Base-by-base conservation (phyloP, 2,113 vertebrate genomes). In the Petrocephalus zakoni region DNA sequence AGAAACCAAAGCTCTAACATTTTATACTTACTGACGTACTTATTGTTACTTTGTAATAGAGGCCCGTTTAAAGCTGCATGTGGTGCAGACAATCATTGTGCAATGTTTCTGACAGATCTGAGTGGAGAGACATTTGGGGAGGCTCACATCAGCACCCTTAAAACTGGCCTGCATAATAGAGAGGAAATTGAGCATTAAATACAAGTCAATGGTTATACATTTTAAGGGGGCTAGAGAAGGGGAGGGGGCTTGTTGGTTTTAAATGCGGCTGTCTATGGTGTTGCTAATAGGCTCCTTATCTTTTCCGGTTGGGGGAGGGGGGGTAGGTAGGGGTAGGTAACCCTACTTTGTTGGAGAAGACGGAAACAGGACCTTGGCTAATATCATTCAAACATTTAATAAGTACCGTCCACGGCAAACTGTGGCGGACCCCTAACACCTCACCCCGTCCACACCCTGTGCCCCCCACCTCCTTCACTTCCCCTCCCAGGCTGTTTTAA, bases 181-280 rank as follows among this genome's bases (percentile, higher is more conserved):
- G 92, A 94, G 93, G 94, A 95, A 96, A 94, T 93, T 92, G 93
- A 95, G 94, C 95, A 94, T 96, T 94, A 94, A 95, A 93, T 93
- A 93, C 93, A 95, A 95, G 95, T 96, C 95, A 96, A 91, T 94
- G 91, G 93, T 93, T 93, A 93, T 91, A 95, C 93, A 94, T 94
- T 95, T 93, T 19, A 89, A 90, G 90, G 89, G 89, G 90, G 92
- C 29, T 47, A 90, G 56, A 92, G 89, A 89, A 89, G 84, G 21
- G 92, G 92, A 49, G 25, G 84, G 53, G 34, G 15, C 7, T 42
- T 81, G 37, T 21, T 90, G 91, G 86, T 91, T 95, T 95, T 95
- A 93, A 95, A 94, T 94, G 93, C 94, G 90, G 58, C 17, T 17
- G 92, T 90, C 89, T 90, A 93, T 94, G 89, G 91, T 91, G 89